phyloP scores from a whole-genome alignment of 2,797 vertebrate species.

The Pitangus sulphuratus region DNA sequence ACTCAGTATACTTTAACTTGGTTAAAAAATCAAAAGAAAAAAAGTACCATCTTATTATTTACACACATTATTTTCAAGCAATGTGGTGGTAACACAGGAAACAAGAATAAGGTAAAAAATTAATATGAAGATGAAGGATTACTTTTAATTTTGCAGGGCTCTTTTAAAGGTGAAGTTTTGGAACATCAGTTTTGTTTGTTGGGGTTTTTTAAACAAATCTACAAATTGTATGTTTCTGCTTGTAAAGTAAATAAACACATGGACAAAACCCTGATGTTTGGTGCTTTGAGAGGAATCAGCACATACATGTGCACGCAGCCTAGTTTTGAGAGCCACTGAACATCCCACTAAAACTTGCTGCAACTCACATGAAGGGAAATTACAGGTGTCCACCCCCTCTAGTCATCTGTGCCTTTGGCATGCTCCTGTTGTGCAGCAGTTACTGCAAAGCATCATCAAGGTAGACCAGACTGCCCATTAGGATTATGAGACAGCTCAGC shows the following conservation, averaged over 20 bases:
- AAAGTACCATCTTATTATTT: background rate
- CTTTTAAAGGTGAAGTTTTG: background rate
- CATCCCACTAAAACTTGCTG: background rate
- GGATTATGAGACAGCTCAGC: background rate
- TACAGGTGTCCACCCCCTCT: fast-evolving
- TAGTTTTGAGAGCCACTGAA: background rate
- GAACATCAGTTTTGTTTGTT: background rate
- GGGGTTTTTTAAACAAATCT: too few relatives aligned
- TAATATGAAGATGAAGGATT: background rate
- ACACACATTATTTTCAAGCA: background rate
- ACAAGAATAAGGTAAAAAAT: background rate
- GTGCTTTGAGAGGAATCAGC: background rate
- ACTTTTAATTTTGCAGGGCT: background rate
- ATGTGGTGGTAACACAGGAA: background rate
- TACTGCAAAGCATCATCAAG: background rate
- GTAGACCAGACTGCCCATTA: background rate
- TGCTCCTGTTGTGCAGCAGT: background rate
- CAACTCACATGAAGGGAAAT: background rate
- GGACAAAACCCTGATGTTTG: background rate
- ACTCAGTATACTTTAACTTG: background rate
- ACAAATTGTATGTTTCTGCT: background rate
- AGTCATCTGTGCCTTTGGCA: background rate
- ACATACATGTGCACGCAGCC: background rate
- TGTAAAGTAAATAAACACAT: background rate
- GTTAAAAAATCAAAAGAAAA: background rate